Evolutionary conservation across 2,797 vertebrate genomes (phyloP), one percentile per base, ranked within the genome.

Genomic region (Philypnodon macrostomus): DNA sequence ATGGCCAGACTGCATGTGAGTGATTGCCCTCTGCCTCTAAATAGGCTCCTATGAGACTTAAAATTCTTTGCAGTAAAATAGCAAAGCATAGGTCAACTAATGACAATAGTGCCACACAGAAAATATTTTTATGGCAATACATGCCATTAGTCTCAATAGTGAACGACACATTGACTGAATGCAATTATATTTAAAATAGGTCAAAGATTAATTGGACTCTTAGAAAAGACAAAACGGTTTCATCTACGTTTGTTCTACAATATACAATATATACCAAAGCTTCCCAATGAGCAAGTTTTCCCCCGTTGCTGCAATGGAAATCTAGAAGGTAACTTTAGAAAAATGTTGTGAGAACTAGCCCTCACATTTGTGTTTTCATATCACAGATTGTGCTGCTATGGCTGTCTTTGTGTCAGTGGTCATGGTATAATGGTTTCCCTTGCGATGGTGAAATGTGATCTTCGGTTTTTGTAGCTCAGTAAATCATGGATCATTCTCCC

Each of bases 401-500:
- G 70, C 61, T 49, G 50, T 65, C 68, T 75, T 71, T 77, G 72
- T 79, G 79, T 83, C 74, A 77, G 81, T 66, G 75, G 83, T 85
- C 75, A 80, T 68, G 79, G 66, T 79, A 51, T 80, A 84, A 80
- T 81, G 80, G 71, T 83, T 83, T 85, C 79, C 79, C 81, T 70
- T 80, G 77, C 68, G 40, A 77, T 67, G 62, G 79, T 84, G 85
- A 85, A 87, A 87, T 79, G 77, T 71, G 85, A 86, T 84, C 77
- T 79, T 58, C 30, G 33, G 58, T 70, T 72, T 78, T 50, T 54
- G 67, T 71, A 70, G 80, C 74, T 82, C 58, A 61, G 71, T 75
- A 70, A 75, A 75, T 76, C 65, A 38, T 77, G 70, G 66, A 79
- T 84, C 76, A 75, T 73, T 86, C 83, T 83, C 80, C 75, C 81